phyloP scores from a whole-genome alignment of 2,888 invertebrate genomes.

The Xestia xanthographa region DNA sequence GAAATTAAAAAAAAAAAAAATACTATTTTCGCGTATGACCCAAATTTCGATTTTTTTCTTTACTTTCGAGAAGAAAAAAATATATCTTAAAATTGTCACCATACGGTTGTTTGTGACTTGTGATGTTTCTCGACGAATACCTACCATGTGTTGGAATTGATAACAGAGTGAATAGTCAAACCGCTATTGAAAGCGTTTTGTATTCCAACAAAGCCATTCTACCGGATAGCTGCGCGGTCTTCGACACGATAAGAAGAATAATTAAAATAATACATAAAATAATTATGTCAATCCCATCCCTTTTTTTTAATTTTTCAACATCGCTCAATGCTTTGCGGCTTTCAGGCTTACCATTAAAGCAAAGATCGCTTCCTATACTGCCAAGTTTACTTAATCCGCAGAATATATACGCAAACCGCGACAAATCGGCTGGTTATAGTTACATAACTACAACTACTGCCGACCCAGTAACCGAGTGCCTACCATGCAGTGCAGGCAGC shows the following conservation, averaged over 20 bases:
- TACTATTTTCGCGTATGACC: no score
- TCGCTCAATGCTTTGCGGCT: not conserved
- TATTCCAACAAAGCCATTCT: not conserved
- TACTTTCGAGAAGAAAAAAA: no score
- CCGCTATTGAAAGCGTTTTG: not conserved
- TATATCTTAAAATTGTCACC: not conserved
- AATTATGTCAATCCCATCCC: not conserved
- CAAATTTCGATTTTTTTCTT: no score
- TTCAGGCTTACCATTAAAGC: not conserved
- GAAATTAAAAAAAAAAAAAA: no score
- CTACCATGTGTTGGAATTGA: not conserved
- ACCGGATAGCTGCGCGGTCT: not conserved
- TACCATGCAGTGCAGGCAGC: constrained; percentile 23
- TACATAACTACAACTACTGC: constrained; percentile 22
- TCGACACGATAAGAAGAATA: not conserved
- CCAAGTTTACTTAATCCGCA: constrained; percentile 10
- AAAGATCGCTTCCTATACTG: not conserved
- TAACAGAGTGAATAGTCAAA: not conserved
- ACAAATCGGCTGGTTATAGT: constrained; percentile 11
- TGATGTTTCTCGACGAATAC: not conserved
- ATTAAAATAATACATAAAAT: not conserved
- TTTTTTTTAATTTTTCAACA: not conserved
- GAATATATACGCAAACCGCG: not conserved
- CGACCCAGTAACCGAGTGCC: constrained; percentile 61
- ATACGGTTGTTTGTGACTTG: not conserved